Conservation (phyloP, 1,140 invertebrate species). For the Camponotus vicinus region DNA sequence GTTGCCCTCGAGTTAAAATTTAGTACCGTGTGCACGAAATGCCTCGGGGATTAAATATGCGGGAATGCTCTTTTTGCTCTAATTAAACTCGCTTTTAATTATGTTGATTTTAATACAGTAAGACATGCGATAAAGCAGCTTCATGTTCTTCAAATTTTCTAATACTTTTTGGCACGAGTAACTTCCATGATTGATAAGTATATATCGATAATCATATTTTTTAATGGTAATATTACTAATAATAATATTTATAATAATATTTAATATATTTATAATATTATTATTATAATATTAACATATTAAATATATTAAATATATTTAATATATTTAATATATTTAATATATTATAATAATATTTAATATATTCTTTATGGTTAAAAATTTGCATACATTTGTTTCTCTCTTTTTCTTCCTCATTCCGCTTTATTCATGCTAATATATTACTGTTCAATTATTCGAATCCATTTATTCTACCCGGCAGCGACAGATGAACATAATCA, state of each 20-base stretch:
- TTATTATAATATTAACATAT: no score
- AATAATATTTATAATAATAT: no score
- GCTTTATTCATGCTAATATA: background rate
- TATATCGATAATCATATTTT: background rate
- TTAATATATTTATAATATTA: no score
- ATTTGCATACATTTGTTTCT: background rate
- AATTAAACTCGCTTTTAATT: constrained; percentile 43
- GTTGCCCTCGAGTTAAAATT: constrained; percentile 39
- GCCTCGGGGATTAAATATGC: constrained; percentile 24
- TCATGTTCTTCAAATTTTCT: background rate
- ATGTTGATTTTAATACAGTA: background rate
- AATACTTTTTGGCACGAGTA: background rate
- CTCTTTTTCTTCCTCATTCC: background rate
- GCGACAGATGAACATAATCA: constrained; percentile 37
- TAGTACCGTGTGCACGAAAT: background rate
- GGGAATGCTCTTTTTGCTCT: constrained; percentile 1
- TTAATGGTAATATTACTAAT: background rate
- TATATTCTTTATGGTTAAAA: background rate
- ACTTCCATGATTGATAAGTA: background rate
- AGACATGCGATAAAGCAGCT: background rate
- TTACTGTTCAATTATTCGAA: constrained; percentile 9
- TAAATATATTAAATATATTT: no score
- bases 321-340: no score
- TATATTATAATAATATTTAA: no score
- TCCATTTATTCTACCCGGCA: constrained; percentile 25